Evolutionary conservation across 2,888 invertebrate species (phyloP), one percentile per base, ranked within the genome.

Genomic region (Monoplex corrugatus): DNA sequence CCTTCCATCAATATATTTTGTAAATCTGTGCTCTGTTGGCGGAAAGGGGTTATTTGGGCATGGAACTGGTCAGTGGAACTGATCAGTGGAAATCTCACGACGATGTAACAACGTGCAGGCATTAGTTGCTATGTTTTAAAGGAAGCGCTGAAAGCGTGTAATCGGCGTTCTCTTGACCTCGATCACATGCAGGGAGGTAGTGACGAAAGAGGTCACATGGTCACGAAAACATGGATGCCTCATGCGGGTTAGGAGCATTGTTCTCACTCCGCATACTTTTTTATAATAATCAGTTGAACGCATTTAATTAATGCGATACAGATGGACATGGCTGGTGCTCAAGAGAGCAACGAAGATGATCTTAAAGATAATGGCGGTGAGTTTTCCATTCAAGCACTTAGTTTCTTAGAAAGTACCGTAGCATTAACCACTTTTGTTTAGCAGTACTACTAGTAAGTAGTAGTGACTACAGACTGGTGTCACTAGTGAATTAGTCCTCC

Each of bases 191-290:
- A 86, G 19, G 32, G 68, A 23, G 68, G 38, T 38, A 63, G 86
- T 86, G 86, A 68, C 86, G 86, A 68, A 63, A 85, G 68, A n/a
- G 43, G 86, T 86, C 86, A 86, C 86, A 43, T 86, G 86, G n/a
- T 40, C n/a, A 68, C 19, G 68, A n/a, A 68, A 68, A 44, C 68
- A 86, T 86, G 86, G 86, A 68, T 68, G 86, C 86, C 86, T 43
- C 86, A 43, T 43, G 85, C 40, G 50, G 84, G 32, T 23, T 35
- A 5, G 32, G 1, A 3, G 19, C 28, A 38, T 16, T 32, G 8
- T 50, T 16, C 28, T 19, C 2, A 32, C 50, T 38, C 84, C 57
- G 23, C 35, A 28, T 1, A 38, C 50, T 19, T 10, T 3, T 38
- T 57, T 57, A 38, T 13, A 38, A 16, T 2, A 38, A 23, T 23